Conservation (phyloP, 2,113 vertebrate species). For the Hiodon tergisus region DNA sequence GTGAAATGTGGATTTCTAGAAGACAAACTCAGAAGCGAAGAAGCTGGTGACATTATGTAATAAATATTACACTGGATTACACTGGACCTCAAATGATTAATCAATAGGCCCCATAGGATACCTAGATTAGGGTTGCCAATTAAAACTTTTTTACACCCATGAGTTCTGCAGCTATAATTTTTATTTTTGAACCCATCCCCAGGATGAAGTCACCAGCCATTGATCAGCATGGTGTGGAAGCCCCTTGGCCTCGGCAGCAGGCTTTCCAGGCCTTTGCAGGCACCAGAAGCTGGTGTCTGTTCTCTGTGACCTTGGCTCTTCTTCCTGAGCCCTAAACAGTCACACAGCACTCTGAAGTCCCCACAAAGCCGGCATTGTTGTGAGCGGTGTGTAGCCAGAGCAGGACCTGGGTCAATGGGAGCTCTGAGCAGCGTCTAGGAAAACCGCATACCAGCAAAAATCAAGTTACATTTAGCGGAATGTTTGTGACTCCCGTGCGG, state of each 20-base stretch:
- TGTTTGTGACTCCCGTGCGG: too few relatives aligned
- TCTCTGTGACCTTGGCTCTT: neutral
- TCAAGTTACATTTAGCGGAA: slow-evolving; percentile 5
- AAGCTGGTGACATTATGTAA: too few relatives aligned
- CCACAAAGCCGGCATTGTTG: slow-evolving; percentile 54
- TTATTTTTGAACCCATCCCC: neutral
- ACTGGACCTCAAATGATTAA: too few relatives aligned
- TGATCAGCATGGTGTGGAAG: neutral
- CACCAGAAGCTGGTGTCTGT: neutral
- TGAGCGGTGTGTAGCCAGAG: slow-evolving; percentile 23
- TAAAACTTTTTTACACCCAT: too few relatives aligned
- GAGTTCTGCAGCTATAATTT: neutral
- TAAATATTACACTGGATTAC: too few relatives aligned
- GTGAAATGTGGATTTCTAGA: too few relatives aligned
- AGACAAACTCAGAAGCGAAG: too few relatives aligned
- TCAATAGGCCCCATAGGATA: too few relatives aligned
- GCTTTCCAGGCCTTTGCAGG: neutral
- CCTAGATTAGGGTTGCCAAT: too few relatives aligned
- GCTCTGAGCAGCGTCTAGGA: slow-evolving; percentile 29
- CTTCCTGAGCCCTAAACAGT: slow-evolving; percentile 5
- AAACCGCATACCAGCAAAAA: slow-evolving; percentile 23
- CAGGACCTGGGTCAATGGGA: slow-evolving; percentile 16
- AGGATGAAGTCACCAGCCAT: neutral
- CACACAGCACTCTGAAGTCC: slow-evolving; percentile 23
- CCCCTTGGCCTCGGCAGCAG: neutral